phyloP scores from a whole-genome alignment of 2,113 vertebrate genomes.

The Mungos mungo region DNA sequence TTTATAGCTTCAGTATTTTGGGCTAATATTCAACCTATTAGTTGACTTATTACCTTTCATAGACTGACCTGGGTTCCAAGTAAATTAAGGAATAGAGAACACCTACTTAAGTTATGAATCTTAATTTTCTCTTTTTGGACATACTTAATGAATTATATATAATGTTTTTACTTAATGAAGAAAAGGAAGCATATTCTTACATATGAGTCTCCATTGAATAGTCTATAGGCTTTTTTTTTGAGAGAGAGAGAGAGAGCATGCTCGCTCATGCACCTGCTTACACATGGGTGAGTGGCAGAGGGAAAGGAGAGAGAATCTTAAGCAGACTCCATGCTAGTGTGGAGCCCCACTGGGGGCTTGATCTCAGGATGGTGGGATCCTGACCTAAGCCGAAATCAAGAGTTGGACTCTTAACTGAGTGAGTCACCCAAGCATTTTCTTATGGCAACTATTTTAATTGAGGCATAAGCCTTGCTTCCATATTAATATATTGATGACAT shows the following conservation, averaged over 20 bases:
- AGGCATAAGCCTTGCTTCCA: not conserved
- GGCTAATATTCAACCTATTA: not conserved
- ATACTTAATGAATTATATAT: not conserved
- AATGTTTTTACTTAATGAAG: not conserved
- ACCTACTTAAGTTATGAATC: constrained; percentile 10
- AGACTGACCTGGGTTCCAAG: not conserved
- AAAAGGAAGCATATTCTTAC: not conserved
- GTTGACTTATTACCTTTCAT: not conserved
- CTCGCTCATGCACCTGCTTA: too few relatives aligned
- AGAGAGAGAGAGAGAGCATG: too few relatives aligned
- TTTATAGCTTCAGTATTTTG: constrained; percentile 12
- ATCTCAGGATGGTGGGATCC: too few relatives aligned
- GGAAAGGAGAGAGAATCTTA: too few relatives aligned
- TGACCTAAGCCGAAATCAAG: too few relatives aligned
- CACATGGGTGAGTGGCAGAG: too few relatives aligned
- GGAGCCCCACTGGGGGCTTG: too few relatives aligned
- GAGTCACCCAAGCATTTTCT: not conserved
- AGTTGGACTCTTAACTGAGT: too few relatives aligned
- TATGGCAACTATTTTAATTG: not conserved
- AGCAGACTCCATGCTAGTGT: too few relatives aligned
- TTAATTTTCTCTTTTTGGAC: not conserved
- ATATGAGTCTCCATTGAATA: not conserved
- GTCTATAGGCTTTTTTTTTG: not conserved
- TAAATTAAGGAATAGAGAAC: constrained; percentile 31
- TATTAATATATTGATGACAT: not conserved